Percentiles rank a stretch among this genome's conserved stretches.
These are phyloP conservation scores for Neolamprologus sp. DNA, from an alignment of 2,113 vertebrate genomes.

Conservation along the genomic window DNA sequence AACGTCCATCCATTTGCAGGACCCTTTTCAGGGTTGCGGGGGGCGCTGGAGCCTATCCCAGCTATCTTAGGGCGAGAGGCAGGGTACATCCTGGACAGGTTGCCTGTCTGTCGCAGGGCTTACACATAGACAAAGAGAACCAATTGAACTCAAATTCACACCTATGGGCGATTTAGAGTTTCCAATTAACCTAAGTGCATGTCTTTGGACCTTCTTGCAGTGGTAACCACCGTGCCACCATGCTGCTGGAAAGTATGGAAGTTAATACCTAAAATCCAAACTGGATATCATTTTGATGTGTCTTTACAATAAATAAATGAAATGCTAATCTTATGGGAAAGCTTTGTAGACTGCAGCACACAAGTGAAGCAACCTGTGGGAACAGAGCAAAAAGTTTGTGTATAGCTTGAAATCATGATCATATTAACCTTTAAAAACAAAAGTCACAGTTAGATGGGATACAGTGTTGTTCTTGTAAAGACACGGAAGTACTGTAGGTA, in stretches of 20 bases:
- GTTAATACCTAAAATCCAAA: neutral
- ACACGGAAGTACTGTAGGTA: neutral
- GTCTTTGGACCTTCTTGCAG: neutral
- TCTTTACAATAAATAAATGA: neutral
- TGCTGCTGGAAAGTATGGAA: neutral
- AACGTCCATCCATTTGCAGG: neutral
- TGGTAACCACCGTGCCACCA: neutral
- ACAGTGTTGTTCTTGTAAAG: neutral
- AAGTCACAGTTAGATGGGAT: neutral
- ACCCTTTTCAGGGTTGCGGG: neutral
- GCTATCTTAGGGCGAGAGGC: neutral
- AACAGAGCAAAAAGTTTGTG: neutral
- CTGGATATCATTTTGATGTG: neutral
- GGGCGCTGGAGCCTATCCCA: neutral
- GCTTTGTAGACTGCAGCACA: neutral
- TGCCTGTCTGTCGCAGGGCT: neutral
- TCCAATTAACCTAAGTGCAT: neutral
- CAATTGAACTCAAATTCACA: neutral
- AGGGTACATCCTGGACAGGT: neutral
- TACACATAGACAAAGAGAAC: neutral
- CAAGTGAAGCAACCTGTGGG: neutral
- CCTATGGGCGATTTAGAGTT: neutral
- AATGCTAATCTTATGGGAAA: neutral
- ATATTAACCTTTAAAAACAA: neutral
- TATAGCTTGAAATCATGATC: neutral